These are phyloP conservation scores for Meleagris gallopavo DNA, from an alignment of 2,113 vertebrate genomes.

Conservation along the genomic window DNA sequence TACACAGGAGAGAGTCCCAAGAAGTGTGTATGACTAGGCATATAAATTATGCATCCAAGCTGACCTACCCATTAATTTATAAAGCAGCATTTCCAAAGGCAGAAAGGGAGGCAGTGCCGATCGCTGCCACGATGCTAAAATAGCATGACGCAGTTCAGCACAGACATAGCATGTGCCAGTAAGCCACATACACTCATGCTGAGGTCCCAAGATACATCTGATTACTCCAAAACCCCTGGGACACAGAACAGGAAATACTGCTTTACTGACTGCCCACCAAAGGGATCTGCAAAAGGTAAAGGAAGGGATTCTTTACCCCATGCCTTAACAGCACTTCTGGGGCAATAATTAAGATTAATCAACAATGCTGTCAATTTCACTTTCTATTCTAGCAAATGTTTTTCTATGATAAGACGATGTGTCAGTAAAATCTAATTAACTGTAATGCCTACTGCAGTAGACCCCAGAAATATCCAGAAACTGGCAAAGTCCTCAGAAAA, in stretches of 20 bases:
- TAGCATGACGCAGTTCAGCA: neutral
- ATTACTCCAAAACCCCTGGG: neutral
- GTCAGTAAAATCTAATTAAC: neutral
- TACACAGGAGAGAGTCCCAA: neutral
- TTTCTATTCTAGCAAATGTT: neutral
- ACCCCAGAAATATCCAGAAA: neutral
- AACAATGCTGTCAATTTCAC: neutral
- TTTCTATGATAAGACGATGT: neutral
- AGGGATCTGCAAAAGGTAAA: neutral
- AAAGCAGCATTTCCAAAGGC: neutral
- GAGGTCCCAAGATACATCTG: neutral
- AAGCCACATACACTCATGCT: rapidly evolving
- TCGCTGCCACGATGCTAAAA: neutral
- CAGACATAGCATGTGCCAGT: neutral
- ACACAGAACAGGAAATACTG: neutral
- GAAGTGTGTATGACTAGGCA: neutral
- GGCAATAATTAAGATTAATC: neutral
- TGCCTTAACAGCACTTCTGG: neutral
- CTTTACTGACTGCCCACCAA: neutral
- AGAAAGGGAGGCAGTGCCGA: neutral
- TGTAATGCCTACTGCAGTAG: neutral
- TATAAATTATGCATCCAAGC: neutral
- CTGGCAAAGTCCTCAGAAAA: neutral
- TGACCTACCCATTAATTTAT: neutral
- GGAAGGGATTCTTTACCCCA: neutral